Evolutionary conservation across 2,113 vertebrate species (phyloP).

Genomic region (Aplodontia rufa): DNA sequence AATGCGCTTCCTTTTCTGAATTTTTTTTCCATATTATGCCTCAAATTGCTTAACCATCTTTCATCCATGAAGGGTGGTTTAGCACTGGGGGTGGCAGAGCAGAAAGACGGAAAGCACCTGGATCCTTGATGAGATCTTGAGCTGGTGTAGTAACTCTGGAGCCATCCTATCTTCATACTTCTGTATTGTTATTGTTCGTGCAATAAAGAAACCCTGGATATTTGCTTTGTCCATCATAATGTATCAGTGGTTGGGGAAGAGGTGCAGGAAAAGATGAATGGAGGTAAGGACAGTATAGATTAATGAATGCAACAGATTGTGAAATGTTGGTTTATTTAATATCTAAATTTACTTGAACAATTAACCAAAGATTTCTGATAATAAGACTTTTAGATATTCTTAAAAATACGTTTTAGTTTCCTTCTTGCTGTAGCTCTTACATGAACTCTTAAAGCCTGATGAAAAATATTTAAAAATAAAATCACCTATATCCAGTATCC

Average conservation of each 20-base stretch:
- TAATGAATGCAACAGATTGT: neutral
- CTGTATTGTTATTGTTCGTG: neutral
- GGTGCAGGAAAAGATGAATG: neutral
- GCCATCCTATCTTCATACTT: neutral
- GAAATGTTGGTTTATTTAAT: neutral
- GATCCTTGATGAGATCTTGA: neutral
- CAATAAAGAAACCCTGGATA: neutral
- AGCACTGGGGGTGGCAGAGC: neutral
- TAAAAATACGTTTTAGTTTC: neutral
- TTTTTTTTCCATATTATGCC: neutral
- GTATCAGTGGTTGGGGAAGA: neutral
- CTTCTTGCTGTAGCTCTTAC: neutral
- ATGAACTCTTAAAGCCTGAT: neutral
- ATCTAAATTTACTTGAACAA: neutral
- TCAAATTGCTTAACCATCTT: neutral
- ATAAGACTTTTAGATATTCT: neutral
- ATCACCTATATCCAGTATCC: neutral
- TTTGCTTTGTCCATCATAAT: neutral
- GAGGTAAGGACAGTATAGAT: neutral
- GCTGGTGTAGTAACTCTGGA: neutral
- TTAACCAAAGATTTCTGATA: neutral
- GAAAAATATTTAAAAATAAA: neutral
- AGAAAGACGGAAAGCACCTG: neutral
- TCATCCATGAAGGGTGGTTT: neutral
- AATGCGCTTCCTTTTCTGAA: neutral